Evolutionary conservation across 2,888 invertebrate genomes (phyloP).

Genomic region (Amiota minor): DNA sequence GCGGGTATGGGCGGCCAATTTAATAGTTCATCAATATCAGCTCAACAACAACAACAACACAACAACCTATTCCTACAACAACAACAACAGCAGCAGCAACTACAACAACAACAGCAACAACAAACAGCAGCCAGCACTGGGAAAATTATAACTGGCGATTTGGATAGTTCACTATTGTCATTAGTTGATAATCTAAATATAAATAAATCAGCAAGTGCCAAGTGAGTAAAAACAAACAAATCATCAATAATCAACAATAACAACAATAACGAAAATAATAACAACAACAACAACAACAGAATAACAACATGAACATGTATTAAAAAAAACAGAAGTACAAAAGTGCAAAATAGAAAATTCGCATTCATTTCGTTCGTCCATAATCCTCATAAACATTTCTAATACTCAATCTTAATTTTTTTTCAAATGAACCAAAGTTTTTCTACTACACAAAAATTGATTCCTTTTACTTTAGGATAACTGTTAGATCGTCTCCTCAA

Average conservation of each 20-base stretch:
- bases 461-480: too few relatives aligned
- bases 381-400: too few relatives aligned
- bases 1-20: conserved; percentile 46
- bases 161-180: conserved; percentile 94
- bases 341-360: too few relatives aligned
- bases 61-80: conserved; percentile 39
- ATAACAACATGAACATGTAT: too few relatives aligned
- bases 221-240: conserved; percentile 78
- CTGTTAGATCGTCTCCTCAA: too few relatives aligned
- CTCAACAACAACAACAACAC: conserved; percentile 5
- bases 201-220: conserved; percentile 80
- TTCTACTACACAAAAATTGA: too few relatives aligned
- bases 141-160: conserved; percentile 91
- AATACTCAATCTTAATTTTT: too few relatives aligned
- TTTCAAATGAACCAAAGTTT: too few relatives aligned
- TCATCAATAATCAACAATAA: conserved; percentile 22
- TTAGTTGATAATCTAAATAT: conserved; percentile 94
- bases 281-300: too few relatives aligned
- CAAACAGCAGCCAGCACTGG: conserved; percentile 75
- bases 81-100: conserved; percentile 58
- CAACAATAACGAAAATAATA: conserved; percentile 29
- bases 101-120: conserved; percentile 71
- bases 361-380: too few relatives aligned
- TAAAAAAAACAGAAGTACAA: too few relatives aligned
- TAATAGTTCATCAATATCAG: conserved; percentile 42